These are phyloP conservation scores for Phoeniculus purpureus DNA, from an alignment of 2,797 vertebrate genomes.

Conservation along the genomic window DNA sequence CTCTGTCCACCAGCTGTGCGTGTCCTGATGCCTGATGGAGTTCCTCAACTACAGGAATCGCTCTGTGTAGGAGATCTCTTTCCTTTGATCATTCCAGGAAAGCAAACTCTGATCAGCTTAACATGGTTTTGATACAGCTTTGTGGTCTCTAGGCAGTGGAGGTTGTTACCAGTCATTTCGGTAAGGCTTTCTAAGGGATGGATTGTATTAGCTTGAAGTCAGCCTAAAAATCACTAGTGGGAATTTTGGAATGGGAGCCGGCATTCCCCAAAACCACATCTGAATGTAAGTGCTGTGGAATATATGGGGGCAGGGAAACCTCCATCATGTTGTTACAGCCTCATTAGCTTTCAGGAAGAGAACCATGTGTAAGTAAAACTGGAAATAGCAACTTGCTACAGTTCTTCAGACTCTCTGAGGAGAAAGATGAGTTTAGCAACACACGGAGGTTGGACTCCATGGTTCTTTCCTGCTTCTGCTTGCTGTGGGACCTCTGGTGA, in stretches of 20 bases:
- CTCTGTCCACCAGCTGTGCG: neutral
- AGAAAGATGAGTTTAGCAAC: neutral
- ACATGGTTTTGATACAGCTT: neutral
- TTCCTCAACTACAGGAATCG: neutral
- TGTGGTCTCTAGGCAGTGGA: neutral
- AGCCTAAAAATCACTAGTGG: neutral
- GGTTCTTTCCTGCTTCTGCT: neutral
- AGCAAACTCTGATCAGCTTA: neutral
- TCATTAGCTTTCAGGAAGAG: conserved; percentile 17
- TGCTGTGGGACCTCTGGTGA: neutral
- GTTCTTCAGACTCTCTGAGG: conserved; percentile 5
- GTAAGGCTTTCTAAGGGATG: neutral
- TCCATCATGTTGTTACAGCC: neutral
- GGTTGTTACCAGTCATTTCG: neutral
- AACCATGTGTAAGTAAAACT: neutral
- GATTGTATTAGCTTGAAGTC: neutral
- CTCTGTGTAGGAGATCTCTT: neutral
- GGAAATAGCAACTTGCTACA: conserved; percentile 37
- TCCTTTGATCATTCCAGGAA: neutral
- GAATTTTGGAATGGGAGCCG: neutral
- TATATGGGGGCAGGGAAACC: neutral
- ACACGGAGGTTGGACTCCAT: neutral
- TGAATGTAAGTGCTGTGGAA: neutral
- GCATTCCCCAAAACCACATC: neutral
- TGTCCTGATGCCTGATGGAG: neutral